Evolutionary conservation across 2,888 invertebrate species (phyloP), one percentile per base, ranked within the genome.

Genomic region (Tenodera sinensis): DNA sequence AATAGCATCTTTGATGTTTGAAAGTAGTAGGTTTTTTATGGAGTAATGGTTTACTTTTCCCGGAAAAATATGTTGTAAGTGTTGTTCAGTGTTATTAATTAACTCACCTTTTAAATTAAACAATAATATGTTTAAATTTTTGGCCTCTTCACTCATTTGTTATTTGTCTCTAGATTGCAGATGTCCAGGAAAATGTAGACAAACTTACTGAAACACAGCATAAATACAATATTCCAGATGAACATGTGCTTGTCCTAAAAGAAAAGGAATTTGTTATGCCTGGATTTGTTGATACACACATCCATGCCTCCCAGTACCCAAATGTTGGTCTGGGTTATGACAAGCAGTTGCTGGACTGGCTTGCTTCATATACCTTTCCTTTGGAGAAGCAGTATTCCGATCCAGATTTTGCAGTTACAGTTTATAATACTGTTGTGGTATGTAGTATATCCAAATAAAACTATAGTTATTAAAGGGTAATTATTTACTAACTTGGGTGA

Each of bases 261-360:
- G 89, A 82, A 90, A 92, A 88, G 87, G 96, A 97, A 93, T 96
- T 98, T 92, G 92, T 98, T 25, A 96, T 98, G 92, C 98, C 98
- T 0, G 98, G 98, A 0, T 95, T 98, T 90, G 94, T 98, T 3
- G 98, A 98, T 93, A 96, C 97, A 30, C 98, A 98, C 92, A 97
- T 97, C 15, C 98, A 98, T 94, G 98, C 98, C 0, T 96, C 97
- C 0, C 98, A 98, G 93, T 97, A 97, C 91, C 97, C 97, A 0
- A 98, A 98, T 93, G 94, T 96, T 89, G 98, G 98, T 0, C 93
- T 97, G 20, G 98, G 98, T 0, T 94, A 97, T 91, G 97, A 98
- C 92, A 95, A 95, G 91, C 95, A 96, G 0, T 93, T 98, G 83
- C 93, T 98, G 14, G 96, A 98, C 86, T 98, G 98, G 98, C 94